A percentile compares a stretch with the other conserved stretches of the same genome.
phyloP scores from a whole-genome alignment of 2,888 invertebrate genomes.

The Drosophila pseudotakahashii region DNA sequence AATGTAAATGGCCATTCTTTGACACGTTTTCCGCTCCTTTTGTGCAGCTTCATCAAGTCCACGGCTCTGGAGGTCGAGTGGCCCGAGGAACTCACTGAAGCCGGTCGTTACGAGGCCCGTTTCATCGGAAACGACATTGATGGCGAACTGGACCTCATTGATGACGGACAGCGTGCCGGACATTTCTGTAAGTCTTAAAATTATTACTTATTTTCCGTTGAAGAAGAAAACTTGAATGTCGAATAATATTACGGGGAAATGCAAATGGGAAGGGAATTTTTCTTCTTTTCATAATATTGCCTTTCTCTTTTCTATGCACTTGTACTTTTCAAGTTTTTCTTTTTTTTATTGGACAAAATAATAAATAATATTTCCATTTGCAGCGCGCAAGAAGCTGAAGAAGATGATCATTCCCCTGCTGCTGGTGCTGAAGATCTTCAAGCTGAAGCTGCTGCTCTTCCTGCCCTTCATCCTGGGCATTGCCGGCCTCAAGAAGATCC shows the following conservation, averaged over 20 bases:
- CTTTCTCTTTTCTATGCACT: neutral
- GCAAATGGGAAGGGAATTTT: neutral
- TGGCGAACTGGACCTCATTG: constrained; percentile 92
- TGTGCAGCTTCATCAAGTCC: constrained; percentile 89
- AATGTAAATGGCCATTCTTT: constrained; percentile 34
- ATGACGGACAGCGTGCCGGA: constrained; percentile 89
- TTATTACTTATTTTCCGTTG: constrained; percentile 15
- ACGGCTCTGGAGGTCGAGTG: constrained; percentile 90
- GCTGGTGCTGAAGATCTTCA: constrained; percentile 92
- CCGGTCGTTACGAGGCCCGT: constrained; percentile 90
- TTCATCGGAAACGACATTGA: constrained; percentile 94
- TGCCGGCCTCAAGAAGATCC: constrained; percentile 93
- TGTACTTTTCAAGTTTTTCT: too few species aligned
- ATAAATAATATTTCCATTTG: constrained; percentile 43
- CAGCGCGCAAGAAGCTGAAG: constrained; percentile 92
- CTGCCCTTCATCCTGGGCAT: constrained; percentile 92
- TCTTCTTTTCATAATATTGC: neutral
- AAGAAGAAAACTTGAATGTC: neutral
- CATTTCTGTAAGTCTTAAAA: constrained; percentile 89
- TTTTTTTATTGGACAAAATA: too few species aligned
- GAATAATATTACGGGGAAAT: neutral
- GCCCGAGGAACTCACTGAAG: constrained; percentile 90
- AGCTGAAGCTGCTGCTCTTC: constrained; percentile 92
- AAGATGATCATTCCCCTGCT: constrained; percentile 93
- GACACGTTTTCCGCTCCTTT: constrained; percentile 14